Evolutionary conservation across 2,113 vertebrate species (phyloP), one percentile per base, ranked within the genome.

Genomic region (Sula dactylatra): DNA sequence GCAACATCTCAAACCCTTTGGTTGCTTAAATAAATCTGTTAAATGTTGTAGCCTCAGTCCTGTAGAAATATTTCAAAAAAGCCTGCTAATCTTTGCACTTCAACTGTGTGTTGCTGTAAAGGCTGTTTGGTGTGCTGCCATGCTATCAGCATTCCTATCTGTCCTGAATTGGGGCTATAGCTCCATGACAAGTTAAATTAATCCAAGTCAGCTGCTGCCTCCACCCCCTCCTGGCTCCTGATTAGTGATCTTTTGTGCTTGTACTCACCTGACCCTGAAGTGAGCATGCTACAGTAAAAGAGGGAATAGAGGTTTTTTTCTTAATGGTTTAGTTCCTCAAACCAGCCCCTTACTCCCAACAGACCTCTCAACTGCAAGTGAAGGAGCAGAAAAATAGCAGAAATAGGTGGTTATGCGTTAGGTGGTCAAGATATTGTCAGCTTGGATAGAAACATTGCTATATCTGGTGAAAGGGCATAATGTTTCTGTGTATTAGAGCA

Each of bases 131-230:
- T 85, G 54, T 70, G 36, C 24, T 91, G 73, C 81, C 49, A 45
- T 2, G 3, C 22, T 95, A 95, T 96, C 93, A 72, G 2, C 78
- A 55, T 91, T 96, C 70, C 85, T 80, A 72, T 95, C 85, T 93
- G 58, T 82, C 24, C 10, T 85, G 62, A 52, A 31, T 0, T 66
- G 34, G 29, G 49, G 19, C 66, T 88, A 20, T 36, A 73, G 62
- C 81, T 82, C 70, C 7, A 6, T 45, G 61, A 76, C 49, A 88
- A 67, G 21, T 55, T 83, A 45, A 62, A 59, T 82, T 82, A 88
- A 86, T 93, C 56, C 44, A 67, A 67, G 54, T 96, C 73, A 91
- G 70, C 52, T 93, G 77, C 84, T 64, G n/a, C 59, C 32, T 86
- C 45, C 38, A 29, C 56, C 40, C 29, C 3, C 26, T 78, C 44